Conservation (phyloP, 2,888 invertebrate species). For the Drosophila anomalata region DNA sequence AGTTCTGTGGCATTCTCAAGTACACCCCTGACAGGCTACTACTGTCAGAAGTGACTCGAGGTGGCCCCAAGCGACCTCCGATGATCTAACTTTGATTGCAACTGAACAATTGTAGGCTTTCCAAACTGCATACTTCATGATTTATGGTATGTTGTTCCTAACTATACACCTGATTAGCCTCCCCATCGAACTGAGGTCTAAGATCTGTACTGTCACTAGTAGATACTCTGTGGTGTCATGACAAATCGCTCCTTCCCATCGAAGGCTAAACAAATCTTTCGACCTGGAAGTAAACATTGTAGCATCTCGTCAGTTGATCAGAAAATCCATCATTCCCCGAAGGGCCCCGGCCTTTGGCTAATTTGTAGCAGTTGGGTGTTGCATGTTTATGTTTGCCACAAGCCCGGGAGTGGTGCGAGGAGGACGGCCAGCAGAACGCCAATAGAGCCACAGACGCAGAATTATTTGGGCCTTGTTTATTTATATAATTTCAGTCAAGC, state of each 20-base stretch:
- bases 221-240: slow-evolving; percentile 1
- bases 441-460: slow-evolving; percentile 6
- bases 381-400: slow-evolving; percentile 66
- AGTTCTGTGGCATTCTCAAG: slow-evolving; percentile 12
- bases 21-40: slow-evolving; percentile 3
- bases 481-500: slow-evolving; percentile 77
- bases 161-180: no score
- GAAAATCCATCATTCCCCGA: slow-evolving; percentile 64
- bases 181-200: slow-evolving; percentile 3
- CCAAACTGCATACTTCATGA: not conserved
- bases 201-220: slow-evolving; percentile 1
- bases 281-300: slow-evolving; percentile 14
- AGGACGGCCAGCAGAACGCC: not conserved
- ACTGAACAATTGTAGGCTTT: not conserved
- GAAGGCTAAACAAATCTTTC: slow-evolving; percentile 39
- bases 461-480: slow-evolving; percentile 58
- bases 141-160: no score
- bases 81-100: no score
- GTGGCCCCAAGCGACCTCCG: not conserved
- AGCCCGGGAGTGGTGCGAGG: slow-evolving; percentile 39
- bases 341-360: slow-evolving; percentile 62
- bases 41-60: slow-evolving; percentile 30
- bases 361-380: slow-evolving; percentile 55
- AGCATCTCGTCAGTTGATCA: slow-evolving; percentile 54
- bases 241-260: slow-evolving; percentile 39